phyloP scores from a whole-genome alignment of 1,140 invertebrate species.

The Drosophila bocqueti region DNA sequence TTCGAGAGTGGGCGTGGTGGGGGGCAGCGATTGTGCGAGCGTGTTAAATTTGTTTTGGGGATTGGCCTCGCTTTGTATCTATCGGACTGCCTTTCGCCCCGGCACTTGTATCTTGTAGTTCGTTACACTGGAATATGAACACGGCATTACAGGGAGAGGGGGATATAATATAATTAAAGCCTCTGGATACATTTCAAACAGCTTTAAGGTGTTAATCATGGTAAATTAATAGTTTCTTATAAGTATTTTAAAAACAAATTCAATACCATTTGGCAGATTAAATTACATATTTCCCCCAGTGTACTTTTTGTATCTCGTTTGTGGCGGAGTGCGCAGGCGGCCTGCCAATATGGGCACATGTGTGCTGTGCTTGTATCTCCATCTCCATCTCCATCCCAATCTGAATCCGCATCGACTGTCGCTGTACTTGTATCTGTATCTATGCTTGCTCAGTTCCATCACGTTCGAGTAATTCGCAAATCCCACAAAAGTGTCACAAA shows the following conservation, averaged over 20 bases:
- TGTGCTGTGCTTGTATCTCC: slow-evolving; percentile 16
- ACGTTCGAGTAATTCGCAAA: slow-evolving; percentile 54
- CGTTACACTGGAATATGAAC: neutral
- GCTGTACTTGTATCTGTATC: slow-evolving; percentile 29
- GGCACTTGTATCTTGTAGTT: slow-evolving; percentile 44
- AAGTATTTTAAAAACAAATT: neutral
- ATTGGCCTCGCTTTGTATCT: slow-evolving; percentile 42
- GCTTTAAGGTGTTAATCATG: neutral
- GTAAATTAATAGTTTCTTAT: no score
- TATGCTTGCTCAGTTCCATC: slow-evolving; percentile 50
- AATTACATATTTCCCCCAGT: slow-evolving; percentile 10
- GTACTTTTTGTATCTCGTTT: slow-evolving; percentile 48
- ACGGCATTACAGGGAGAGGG: no score
- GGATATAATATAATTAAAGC: neutral
- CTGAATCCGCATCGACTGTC: slow-evolving; percentile 15
- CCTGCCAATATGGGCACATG: slow-evolving; percentile 44
- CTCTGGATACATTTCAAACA: neutral
- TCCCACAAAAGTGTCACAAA: slow-evolving; percentile 52
- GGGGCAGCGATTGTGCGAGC: slow-evolving; percentile 34
- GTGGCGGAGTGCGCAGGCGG: slow-evolving; percentile 69
- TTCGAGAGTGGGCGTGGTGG: slow-evolving; percentile 40
- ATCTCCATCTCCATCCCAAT: slow-evolving; percentile 24
- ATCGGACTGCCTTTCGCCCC: slow-evolving; percentile 31
- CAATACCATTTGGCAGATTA: neutral
- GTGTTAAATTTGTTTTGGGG: slow-evolving; percentile 62